Evolutionary conservation across 2,797 vertebrate species (phyloP), one percentile per base, ranked within the genome.

Genomic region (Xiphophorus birchmanni): DNA sequence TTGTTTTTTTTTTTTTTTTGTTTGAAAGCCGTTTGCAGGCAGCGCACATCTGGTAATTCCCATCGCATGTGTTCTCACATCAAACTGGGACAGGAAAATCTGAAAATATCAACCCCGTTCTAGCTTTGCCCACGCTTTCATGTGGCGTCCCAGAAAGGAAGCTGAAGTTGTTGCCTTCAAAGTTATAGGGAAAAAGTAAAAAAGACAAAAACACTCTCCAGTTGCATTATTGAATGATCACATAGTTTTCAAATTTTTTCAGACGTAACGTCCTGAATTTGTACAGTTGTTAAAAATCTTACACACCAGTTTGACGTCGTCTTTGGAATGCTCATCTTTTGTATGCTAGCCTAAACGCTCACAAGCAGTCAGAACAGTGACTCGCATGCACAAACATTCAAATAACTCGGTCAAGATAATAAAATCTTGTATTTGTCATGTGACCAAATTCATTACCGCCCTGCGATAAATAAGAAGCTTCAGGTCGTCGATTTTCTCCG

Each of bases 61-160:
- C 81, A 75, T 45, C 67, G 67, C 78, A 40, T 88, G 76, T 78
- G 79, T 60, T 78, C 87, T 72, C 3, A 77, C 77, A 82, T 67
- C 48, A 87, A 92, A 90, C 74, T 91, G 84, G 89, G 85, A 85
- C 90, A 86, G 65, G 65, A 37, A 75, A 76, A 75, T 82, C 80
- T 86, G 78, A 86, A 90, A 90, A 45, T 71, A 44, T 71, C 67
- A 71, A 45, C 67, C 40, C 67, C 67, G 26, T 71, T 71, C 67
- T n/a, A 13, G 67, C 23, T 71, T 71, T 71, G 67, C 42, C 44
- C 21, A n/a, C 13, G 23, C 67, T 71, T 71, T 44, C 23, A n/a
- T 71, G 23, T 44, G 40, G 23, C 40, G 26, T 15, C 37, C 40
- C 40, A 71, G 18, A 69, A 35, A 71, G 67, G 23, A 71, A 71